Evolutionary conservation across 2,797 vertebrate species (phyloP).

Genomic region (Sebastes cheni): DNA sequence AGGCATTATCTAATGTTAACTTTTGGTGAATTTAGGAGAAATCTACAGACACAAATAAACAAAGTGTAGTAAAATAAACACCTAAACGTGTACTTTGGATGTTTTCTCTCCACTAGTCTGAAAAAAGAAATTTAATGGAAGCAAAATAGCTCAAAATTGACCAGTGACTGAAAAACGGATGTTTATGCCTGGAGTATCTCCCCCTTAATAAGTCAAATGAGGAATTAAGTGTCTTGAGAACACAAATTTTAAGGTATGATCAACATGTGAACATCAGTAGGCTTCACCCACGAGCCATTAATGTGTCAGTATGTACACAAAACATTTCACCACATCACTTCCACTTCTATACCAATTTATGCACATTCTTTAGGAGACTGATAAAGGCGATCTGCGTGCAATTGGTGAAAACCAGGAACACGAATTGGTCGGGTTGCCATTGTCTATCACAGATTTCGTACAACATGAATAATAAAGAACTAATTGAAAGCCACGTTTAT

Average conservation of each 20-base stretch:
- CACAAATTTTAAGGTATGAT: not conserved
- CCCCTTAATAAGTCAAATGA: not conserved
- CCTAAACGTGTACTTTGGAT: no score
- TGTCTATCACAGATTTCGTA: not conserved
- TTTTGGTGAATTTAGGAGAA: no score
- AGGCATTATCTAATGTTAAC: no score
- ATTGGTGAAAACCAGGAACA: not conserved
- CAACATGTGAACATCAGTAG: not conserved
- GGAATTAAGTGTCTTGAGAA: not conserved
- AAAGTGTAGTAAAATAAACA: no score
- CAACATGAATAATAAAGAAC: not conserved
- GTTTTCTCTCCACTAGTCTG: no score
- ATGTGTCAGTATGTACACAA: not conserved
- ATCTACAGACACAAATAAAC: no score
- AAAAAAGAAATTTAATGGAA: no score
- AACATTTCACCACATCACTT: not conserved
- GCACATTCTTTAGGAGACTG: not conserved
- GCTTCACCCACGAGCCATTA: not conserved
- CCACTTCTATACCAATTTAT: not conserved
- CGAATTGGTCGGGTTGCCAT: not conserved
- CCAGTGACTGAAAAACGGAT: accelerated
- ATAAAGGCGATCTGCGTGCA: not conserved
- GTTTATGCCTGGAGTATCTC: no score
- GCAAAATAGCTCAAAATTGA: no score
- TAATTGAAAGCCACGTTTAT: not conserved